Conservation (phyloP, 2,797 vertebrate species). For the Carapus acus region DNA sequence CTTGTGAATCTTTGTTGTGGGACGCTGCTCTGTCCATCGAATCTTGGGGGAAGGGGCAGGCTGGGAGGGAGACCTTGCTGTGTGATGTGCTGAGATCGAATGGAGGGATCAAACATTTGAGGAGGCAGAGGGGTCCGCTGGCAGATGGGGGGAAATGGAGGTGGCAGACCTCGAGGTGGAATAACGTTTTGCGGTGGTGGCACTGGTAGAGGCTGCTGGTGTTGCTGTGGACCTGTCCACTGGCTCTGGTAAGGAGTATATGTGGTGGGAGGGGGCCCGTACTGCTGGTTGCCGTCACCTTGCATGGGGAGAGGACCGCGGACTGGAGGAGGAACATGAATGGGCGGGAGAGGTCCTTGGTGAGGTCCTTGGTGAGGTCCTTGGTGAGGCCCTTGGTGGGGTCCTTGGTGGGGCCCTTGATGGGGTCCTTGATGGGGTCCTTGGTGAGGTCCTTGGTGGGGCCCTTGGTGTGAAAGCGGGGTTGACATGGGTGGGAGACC, state of each 20-base stretch:
- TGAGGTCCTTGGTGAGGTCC: constrained; percentile 60
- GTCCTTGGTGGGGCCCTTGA: no score
- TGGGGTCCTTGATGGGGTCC: no score
- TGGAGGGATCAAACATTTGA: constrained; percentile 76
- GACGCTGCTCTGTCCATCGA: constrained; percentile 77
- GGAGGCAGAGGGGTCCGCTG: constrained; percentile 78
- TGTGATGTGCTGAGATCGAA: constrained; percentile 70
- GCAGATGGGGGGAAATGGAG: constrained; percentile 61
- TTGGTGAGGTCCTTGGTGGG: constrained; percentile 59
- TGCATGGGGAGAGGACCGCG: constrained; percentile 62
- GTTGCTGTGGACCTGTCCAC: constrained; percentile 69
- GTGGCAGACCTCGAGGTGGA: constrained; percentile 69
- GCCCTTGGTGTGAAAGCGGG: constrained; percentile 59
- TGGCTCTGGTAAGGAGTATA: constrained; percentile 74
- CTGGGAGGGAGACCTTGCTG: constrained; percentile 75
- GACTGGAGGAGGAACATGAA: constrained; percentile 61
- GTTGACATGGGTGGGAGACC: constrained; percentile 62
- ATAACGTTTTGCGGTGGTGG: constrained; percentile 63
- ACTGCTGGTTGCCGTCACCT: constrained; percentile 63
- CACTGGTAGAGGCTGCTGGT: constrained; percentile 54
- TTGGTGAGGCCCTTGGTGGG: no score
- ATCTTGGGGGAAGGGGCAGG: constrained; percentile 56
- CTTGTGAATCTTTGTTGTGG: constrained; percentile 74
- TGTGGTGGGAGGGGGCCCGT: constrained; percentile 52
- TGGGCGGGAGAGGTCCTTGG: constrained; percentile 58